Base-by-base conservation (phyloP, 2,113 vertebrate species). In the Eptatretus burgeri region DNA sequence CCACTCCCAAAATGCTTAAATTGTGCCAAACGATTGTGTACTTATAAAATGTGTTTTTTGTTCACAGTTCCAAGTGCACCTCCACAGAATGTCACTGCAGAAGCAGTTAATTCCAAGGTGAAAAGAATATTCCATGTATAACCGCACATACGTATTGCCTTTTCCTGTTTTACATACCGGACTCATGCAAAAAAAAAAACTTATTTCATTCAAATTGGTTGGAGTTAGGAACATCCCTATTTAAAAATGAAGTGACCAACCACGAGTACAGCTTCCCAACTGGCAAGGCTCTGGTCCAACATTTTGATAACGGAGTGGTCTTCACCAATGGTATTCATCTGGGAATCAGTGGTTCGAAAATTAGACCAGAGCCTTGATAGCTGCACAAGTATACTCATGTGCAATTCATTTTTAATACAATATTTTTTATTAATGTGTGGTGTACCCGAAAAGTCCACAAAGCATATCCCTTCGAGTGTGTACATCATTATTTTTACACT, bases 71-170 rank as follows among this genome's bases (percentile, higher is more conserved):
- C 91, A 41, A 83, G 86, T 66, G 80, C 82, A 64, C 74, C 87
- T 2, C 89, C 91, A 13, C 89, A 91, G 73, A 98, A 98, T 67
- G 74, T 98, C 5, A 83, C 83, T 0, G 70, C 88, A 73, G 91
- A 98, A 73, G 86, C 91, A 2, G 82, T 84, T 69, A 94, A 95
- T 74, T 98, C 89, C 66, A 94, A 91, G 87, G 91, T 98, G 76
- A 80, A 75, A 52, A 51, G 17, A 18, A 18, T 63, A 63, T 11
- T 50, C 49, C 51, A 53, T 50, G 63, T 11, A 14, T 41, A 17
- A 52, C 53, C 53, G 14, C 53, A 56, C 53, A 56, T 7, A 56
- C 53, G 8, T 7, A 16, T 18, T 18, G 17, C 53, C 53, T 14
- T 18, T 56, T 18, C 53, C 53, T 18, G 17, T 16, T 18, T 56